These are phyloP conservation scores for Diprion similis DNA, from an alignment of 1,140 invertebrate species.

Conservation along the genomic window DNA sequence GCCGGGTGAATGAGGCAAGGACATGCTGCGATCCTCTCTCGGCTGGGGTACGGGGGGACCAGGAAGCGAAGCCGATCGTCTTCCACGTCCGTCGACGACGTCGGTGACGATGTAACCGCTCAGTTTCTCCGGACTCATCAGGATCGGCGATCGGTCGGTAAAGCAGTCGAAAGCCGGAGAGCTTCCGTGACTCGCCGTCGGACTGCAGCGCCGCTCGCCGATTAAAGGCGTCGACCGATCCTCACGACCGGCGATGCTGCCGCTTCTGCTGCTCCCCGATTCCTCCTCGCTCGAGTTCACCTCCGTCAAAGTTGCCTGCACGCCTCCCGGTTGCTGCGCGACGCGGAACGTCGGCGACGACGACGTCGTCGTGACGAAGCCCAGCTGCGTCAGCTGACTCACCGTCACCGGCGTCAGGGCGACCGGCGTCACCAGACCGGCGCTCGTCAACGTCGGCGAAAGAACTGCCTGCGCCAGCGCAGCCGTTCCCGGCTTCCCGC, in stretches of 20 bases:
- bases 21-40: conserved; percentile 56
- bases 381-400: conserved; percentile 52
- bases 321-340: conserved; percentile 20
- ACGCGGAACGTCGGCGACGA: conserved; percentile 29
- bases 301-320: conserved; percentile 51
- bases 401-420: conserved; percentile 64
- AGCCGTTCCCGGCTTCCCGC: conserved; percentile 71
- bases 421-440: conserved; percentile 67
- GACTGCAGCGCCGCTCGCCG: conserved; percentile 27
- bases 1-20: conserved; percentile 52
- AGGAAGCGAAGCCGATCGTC: conserved; percentile 53
- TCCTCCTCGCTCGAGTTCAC: conserved; percentile 57
- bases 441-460: conserved; percentile 64
- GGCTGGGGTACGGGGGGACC: conserved; percentile 37
- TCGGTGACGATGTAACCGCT: conserved; percentile 38
- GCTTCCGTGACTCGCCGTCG: conserved; percentile 44
- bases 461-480: conserved; percentile 75
- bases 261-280: conserved; percentile 48
- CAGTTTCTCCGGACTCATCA: conserved; percentile 53
- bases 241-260: conserved; percentile 51
- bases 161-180: conserved; percentile 48
- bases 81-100: conserved; percentile 33
- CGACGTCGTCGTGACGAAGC: conserved; percentile 51
- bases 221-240: conserved; percentile 42
- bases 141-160: conserved; percentile 49